Evolutionary conservation across 2,888 invertebrate genomes (phyloP), one percentile per base, ranked within the genome.

Genomic region (Lepidonotus clava): DNA sequence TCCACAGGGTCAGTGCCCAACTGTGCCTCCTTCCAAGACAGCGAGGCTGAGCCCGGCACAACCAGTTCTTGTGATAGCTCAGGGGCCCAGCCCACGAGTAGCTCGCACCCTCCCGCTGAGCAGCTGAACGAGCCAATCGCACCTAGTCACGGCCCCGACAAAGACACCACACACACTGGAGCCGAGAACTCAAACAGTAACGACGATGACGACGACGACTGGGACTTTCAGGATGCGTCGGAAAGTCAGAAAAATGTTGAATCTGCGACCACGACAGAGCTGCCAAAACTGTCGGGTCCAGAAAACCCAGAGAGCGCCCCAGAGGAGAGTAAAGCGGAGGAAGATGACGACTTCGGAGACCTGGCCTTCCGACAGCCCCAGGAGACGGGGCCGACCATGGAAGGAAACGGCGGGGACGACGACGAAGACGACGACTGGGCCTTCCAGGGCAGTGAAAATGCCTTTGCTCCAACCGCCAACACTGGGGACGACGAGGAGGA

Each of bases 201-300:
- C 21, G 83, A 83, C 21, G 83, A 83, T 32, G 56, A 83, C 11
- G 56, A 53, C 34, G 83, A 83, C 36, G 85, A 85, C 21, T 85
- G 85, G 85, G 85, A 61, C 8, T 85, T 85, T 32, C 28, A 85
- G 24, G 71, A 85, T 34, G 85, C 85, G 6, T 28, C 21, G 8
- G 28, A 8, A 51, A 14, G 0, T n/a, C 24, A 41, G 34, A 6
- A n/a, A 0, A 21, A 24, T 71, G 32, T 66, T 14, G 66, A 66
- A 66, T 14, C 18, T 36, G 36, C 41, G 21, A 11, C 76, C 1
- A 80, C 14, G 28, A 14, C 51, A 51, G 51, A 51, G 51, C 11
- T 14, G 14, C 80, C 41, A 80, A 80, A 32, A 51, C 80, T 46
- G 80, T 51, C 38, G 36, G n/a, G 18, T 4, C 76, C 40, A 18